These are phyloP conservation scores for Pimephales promelas DNA, from an alignment of 2,113 vertebrate species.

Conservation along the genomic window DNA sequence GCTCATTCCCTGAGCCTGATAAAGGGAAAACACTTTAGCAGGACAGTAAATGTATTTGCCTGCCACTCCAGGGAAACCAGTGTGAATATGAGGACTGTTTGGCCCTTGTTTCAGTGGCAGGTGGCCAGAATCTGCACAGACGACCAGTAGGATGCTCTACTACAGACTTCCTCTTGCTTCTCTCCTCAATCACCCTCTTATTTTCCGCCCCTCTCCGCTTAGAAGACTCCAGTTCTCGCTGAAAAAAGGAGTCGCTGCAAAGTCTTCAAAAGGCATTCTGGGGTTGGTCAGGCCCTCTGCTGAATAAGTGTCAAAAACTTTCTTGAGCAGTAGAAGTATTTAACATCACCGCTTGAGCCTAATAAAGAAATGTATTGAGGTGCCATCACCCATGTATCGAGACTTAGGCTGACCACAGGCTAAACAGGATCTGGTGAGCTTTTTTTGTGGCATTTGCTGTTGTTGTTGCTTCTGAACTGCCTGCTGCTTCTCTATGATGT, in stretches of 20 bases:
- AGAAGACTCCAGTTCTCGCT: background rate
- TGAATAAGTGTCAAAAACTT: background rate
- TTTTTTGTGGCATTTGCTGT: background rate
- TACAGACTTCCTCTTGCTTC: background rate
- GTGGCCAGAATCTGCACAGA: slow-evolving; percentile 34
- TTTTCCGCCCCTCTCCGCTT: background rate
- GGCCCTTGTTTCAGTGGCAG: slow-evolving; percentile 32
- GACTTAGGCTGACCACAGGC: background rate
- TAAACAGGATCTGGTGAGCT: background rate
- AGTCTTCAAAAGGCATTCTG: background rate
- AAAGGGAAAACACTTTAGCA: background rate
- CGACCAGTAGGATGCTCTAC: background rate
- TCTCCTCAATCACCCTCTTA: background rate
- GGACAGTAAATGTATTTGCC: slow-evolving; percentile 47
- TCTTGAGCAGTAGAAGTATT: background rate
- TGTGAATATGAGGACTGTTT: slow-evolving; percentile 32
- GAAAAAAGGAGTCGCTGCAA: background rate
- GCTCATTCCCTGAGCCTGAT: background rate
- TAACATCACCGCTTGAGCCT: background rate
- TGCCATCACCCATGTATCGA: background rate
- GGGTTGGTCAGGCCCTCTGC: background rate
- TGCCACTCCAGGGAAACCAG: slow-evolving; percentile 28
- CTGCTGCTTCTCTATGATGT: background rate
- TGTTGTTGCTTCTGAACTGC: background rate
- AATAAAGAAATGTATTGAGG: background rate